Conservation (phyloP, 2,797 vertebrate genomes). For the Xenops minutus region DNA sequence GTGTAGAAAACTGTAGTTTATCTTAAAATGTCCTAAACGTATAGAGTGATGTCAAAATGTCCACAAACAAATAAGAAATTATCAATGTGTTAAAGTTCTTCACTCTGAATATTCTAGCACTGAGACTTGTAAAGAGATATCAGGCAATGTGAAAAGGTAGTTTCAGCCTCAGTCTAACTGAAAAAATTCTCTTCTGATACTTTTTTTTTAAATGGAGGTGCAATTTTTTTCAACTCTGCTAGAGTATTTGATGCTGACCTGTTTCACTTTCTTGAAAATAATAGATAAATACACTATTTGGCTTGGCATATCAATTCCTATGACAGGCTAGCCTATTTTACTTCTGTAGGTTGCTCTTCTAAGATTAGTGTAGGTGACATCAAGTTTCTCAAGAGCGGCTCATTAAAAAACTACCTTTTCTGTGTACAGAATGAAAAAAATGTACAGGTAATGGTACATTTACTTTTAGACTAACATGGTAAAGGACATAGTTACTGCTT, state of each 20-base stretch:
- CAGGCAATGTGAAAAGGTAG: neutral
- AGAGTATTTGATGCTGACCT: neutral
- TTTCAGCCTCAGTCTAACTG: neutral
- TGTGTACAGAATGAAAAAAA: neutral
- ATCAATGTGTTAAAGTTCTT: neutral
- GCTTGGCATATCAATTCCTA: neutral
- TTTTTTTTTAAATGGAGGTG: neutral
- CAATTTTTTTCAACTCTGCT: neutral
- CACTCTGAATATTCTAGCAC: neutral
- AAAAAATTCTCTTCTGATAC: neutral
- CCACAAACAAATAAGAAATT: neutral
- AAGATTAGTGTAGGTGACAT: neutral
- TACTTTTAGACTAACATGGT: neutral
- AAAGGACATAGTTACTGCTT: neutral
- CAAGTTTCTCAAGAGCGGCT: neutral
- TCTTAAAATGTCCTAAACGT: neutral
- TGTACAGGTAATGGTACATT: neutral
- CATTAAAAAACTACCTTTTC: neutral
- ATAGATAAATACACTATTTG: neutral
- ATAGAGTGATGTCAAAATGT: neutral
- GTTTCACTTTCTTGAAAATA: neutral
- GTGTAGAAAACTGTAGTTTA: neutral
- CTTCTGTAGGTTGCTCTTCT: neutral
- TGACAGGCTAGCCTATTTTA: neutral
- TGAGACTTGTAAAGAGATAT: neutral